Evolutionary conservation across 2,888 invertebrate species (phyloP).

Genomic region (Mylabris sibirica): DNA sequence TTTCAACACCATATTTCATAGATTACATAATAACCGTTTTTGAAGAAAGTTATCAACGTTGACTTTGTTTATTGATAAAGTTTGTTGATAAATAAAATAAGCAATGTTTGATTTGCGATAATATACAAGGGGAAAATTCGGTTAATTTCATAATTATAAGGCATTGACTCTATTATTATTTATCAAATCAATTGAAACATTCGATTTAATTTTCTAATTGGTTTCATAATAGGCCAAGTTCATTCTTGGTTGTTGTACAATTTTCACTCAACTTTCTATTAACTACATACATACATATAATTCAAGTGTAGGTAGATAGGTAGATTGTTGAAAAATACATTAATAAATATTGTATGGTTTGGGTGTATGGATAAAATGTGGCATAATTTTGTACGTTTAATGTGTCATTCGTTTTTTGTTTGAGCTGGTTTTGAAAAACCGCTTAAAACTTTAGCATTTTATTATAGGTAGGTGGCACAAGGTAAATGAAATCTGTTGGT

Average conservation of each 20-base stretch:
- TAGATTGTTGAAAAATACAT: slow-evolving; percentile 2
- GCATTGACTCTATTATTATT: no score
- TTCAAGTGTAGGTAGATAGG: background rate
- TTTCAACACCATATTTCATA: background rate
- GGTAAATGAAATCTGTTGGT: slow-evolving; percentile 2
- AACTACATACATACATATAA: background rate
- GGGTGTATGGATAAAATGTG: slow-evolving; percentile 3
- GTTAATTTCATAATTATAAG: background rate
- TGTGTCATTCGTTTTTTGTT: slow-evolving; percentile 5
- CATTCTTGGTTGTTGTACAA: slow-evolving; percentile 2
- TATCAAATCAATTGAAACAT: background rate
- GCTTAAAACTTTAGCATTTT: background rate
- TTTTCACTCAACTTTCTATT: slow-evolving; percentile 13
- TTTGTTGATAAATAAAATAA: slow-evolving; percentile 7
- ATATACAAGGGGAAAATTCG: background rate
- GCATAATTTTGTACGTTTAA: slow-evolving; percentile 12
- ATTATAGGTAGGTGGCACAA: slow-evolving; percentile 10
- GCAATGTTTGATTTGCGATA: slow-evolving; percentile 13
- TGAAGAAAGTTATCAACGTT: slow-evolving; percentile 12
- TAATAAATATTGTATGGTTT: background rate
- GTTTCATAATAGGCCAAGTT: slow-evolving; percentile 12
- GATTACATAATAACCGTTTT: slow-evolving; percentile 3
- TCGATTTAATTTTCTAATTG: slow-evolving; percentile 1
- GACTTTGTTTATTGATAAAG: slow-evolving; percentile 12
- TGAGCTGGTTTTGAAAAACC: background rate